phyloP scores from a whole-genome alignment of 2,797 vertebrate genomes.

The Nothura maculosa region DNA sequence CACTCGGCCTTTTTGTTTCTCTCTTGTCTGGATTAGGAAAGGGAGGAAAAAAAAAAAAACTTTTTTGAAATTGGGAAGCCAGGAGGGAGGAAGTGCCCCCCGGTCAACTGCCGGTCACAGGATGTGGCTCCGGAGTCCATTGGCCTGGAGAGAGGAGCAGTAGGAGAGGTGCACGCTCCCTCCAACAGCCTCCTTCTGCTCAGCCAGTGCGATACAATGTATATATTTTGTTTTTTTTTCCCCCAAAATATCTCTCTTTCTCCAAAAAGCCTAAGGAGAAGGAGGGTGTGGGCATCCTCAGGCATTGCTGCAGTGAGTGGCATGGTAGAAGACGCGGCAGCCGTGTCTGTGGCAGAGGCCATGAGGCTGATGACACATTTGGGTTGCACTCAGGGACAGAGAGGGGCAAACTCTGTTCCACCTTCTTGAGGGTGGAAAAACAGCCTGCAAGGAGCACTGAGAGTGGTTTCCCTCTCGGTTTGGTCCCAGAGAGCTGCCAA shows the following conservation, averaged over 20 bases:
- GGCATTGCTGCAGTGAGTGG: not conserved
- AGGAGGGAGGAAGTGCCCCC: not conserved
- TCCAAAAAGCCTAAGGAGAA: too few species aligned
- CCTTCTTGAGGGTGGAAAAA: not conserved
- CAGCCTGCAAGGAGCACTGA: not conserved
- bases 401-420: not conserved
- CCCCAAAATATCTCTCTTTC: not conserved
- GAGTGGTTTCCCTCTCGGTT: not conserved
- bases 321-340: not conserved
- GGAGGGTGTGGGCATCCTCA: not conserved
- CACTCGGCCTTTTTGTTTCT: not conserved
- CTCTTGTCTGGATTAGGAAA: not conserved
- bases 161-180: too few species aligned
- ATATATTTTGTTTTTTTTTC: not conserved
- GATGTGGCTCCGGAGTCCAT: rapidly evolving
- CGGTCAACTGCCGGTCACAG: not conserved
- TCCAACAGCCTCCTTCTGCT: too few species aligned
- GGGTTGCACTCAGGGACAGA: not conserved
- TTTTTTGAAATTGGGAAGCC: not conserved
- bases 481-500: not conserved
- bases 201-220: not conserved
- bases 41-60: not conserved
- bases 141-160: not conserved
- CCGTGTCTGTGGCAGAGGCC: not conserved
- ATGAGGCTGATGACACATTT: rapidly evolving